Conservation (phyloP, 2,888 invertebrate genomes). For the Sympetrum striolatum region DNA sequence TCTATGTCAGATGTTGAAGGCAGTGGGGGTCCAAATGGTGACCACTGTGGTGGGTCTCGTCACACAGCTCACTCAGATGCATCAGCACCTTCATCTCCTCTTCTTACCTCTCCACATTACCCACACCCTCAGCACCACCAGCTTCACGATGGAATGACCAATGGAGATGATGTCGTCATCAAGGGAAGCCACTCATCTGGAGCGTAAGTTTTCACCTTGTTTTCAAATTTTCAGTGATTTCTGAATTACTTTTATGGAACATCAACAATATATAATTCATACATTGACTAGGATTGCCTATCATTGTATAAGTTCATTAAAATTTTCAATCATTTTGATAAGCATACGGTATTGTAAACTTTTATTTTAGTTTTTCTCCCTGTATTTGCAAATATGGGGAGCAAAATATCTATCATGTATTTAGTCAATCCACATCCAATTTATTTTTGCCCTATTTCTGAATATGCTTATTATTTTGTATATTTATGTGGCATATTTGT, state of each 20-base stretch:
- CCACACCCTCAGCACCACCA: conserved; percentile 46
- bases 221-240: not conserved
- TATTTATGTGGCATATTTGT: not conserved
- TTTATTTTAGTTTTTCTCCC: no score
- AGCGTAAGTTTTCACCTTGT: not conserved
- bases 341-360: no score
- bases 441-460: no score
- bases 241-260: not conserved
- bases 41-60: conserved; percentile 33
- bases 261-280: not conserved
- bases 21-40: conserved; percentile 49
- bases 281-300: not conserved
- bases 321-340: no score
- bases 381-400: no score
- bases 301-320: not conserved
- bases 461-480: no score
- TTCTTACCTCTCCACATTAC: conserved; percentile 58
- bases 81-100: conserved; percentile 64
- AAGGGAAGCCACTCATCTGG: conserved; percentile 56
- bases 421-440: no score
- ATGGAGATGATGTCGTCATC: conserved; percentile 49
- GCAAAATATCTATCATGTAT: no score
- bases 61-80: conserved; percentile 57
- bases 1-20: conserved; percentile 63
- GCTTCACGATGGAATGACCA: conserved; percentile 50